phyloP scores from a whole-genome alignment of 2,888 invertebrate genomes.

The Muschampia staudingeri region DNA sequence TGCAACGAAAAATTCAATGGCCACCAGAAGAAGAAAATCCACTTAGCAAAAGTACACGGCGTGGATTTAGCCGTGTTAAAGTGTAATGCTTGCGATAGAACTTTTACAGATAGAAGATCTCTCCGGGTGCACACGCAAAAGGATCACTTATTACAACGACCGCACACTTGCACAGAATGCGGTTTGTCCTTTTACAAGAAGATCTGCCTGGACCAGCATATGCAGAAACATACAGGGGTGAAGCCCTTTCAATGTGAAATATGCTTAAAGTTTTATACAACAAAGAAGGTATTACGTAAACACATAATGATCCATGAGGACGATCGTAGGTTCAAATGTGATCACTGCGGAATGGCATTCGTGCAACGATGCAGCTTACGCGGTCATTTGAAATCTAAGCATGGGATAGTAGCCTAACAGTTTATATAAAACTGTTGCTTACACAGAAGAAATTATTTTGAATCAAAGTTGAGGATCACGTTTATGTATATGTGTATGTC shows the following conservation, averaged over 20 bases:
- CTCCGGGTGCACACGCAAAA: conserved; percentile 59
- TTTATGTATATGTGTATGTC: too few relatives aligned
- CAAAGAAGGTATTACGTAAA: conserved; percentile 74
- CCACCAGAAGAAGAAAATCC: conserved; percentile 71
- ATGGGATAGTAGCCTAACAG: conserved; percentile 57
- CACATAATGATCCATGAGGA: conserved; percentile 73
- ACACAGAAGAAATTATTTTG: not conserved
- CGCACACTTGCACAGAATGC: conserved; percentile 64
- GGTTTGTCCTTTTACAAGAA: conserved; percentile 71
- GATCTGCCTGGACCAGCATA: conserved; percentile 76
- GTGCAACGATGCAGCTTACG: conserved; percentile 75
- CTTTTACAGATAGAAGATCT: conserved; percentile 41
- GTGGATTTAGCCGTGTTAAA: conserved; percentile 64
- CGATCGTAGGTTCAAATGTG: conserved; percentile 69
- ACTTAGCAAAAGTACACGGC: conserved; percentile 74
- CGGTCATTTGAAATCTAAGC: conserved; percentile 72
- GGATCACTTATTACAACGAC: conserved; percentile 66
- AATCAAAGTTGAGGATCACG: not conserved
- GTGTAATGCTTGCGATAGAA: conserved; percentile 69
- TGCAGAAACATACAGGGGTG: conserved; percentile 76
- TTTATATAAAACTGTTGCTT: not conserved
- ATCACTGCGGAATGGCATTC: conserved; percentile 73
- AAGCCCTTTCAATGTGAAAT: conserved; percentile 82
- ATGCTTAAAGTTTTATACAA: conserved; percentile 76
- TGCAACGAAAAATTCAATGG: conserved; percentile 77